Conservation (phyloP, 2,888 invertebrate species). For the Cephus sareptanus region DNA sequence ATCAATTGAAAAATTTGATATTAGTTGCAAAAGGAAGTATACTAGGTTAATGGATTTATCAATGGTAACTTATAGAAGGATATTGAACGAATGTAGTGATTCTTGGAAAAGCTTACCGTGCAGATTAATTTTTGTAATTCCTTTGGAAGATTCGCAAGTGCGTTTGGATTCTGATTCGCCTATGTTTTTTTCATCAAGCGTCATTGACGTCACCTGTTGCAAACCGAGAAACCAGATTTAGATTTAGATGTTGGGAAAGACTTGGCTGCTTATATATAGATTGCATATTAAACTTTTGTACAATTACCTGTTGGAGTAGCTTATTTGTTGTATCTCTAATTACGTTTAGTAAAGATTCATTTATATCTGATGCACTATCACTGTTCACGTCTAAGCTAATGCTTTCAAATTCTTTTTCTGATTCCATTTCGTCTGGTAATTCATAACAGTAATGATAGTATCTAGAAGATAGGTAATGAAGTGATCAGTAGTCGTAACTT, state of each 20-base stretch:
- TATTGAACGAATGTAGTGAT: neutral
- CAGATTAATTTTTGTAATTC: conserved; percentile 23
- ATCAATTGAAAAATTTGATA: neutral
- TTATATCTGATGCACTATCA: conserved; percentile 22
- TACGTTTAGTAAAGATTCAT: conserved; percentile 37
- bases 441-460: conserved; percentile 79
- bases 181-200: conserved; percentile 52
- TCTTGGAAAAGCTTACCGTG: conserved; percentile 29
- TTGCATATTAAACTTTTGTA: neutral
- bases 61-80: neutral
- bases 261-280: neutral
- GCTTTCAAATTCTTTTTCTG: conserved; percentile 25
- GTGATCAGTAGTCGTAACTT: neutral
- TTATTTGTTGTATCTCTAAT: conserved; percentile 50
- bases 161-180: conserved; percentile 22
- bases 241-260: neutral
- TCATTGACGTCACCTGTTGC: conserved; percentile 56
- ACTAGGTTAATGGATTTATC: too few species aligned
- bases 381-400: conserved; percentile 23
- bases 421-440: conserved; percentile 68
- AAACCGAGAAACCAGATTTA: conserved; percentile 8
- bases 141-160: conserved; percentile 23
- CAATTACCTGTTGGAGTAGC: conserved; percentile 53
- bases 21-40: neutral
- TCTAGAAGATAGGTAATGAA: conserved; percentile 58